phyloP scores from a whole-genome alignment of 2,113 vertebrate genomes.

The Proteles cristata region DNA sequence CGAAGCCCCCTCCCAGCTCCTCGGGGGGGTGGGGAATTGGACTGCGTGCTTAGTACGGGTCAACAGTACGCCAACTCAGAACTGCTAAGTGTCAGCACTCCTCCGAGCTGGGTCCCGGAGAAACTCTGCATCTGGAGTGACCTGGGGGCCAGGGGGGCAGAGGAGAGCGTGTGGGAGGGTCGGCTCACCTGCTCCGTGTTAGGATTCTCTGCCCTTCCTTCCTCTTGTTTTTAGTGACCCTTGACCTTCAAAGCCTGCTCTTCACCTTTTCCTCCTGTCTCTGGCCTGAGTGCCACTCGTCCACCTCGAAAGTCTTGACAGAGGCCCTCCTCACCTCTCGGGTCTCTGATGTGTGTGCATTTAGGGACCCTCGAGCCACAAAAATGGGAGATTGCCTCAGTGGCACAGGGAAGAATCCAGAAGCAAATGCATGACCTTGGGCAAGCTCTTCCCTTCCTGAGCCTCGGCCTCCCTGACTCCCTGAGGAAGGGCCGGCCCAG shows the following conservation, averaged over 20 bases:
- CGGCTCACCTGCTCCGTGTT: fast-evolving
- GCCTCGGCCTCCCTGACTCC: neutral
- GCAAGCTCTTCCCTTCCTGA: neutral
- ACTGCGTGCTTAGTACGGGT: fast-evolving
- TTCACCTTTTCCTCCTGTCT: neutral
- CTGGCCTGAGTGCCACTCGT: neutral
- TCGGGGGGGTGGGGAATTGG: neutral
- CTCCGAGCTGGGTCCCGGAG: neutral
- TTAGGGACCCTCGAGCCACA: neutral
- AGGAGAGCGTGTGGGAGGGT: fast-evolving
- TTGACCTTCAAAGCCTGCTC: neutral
- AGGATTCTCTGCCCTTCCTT: too few relatives aligned
- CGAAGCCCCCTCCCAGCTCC: neutral
- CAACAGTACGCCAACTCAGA: too few relatives aligned
- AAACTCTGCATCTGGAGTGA: neutral
- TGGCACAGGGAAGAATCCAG: neutral
- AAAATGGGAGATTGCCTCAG: too few relatives aligned
- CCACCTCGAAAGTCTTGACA: too few relatives aligned
- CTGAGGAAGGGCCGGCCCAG: neutral
- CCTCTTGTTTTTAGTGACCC: neutral
- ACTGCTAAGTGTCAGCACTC: fast-evolving
- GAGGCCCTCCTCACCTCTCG: neutral
- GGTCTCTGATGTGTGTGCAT: neutral
- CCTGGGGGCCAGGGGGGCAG: neutral
- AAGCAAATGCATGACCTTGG: neutral